Evolutionary conservation across 2,888 invertebrate species (phyloP).

Genomic region (Chalcis sispes): DNA sequence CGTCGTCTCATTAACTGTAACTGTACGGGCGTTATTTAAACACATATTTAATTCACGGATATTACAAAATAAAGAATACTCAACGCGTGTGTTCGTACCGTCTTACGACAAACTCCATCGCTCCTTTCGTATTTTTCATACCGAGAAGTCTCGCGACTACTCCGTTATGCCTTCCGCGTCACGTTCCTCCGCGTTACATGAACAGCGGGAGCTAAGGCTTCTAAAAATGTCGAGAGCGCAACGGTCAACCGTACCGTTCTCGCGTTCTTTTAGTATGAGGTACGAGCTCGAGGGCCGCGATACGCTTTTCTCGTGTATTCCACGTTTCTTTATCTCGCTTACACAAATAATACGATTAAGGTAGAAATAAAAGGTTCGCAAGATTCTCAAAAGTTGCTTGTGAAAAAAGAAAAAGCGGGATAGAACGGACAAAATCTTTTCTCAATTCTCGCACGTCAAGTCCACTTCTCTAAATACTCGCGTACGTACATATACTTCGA

Average conservation of each 20-base stretch:
- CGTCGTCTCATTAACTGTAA: neutral
- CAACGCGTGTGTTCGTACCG: neutral
- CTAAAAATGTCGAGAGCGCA: too few relatives aligned
- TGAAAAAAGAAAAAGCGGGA: too few relatives aligned
- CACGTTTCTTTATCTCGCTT: constrained; percentile 13
- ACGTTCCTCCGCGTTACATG: constrained; percentile 40
- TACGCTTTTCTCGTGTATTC: constrained; percentile 25
- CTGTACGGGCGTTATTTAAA: neutral
- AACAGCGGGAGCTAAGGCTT: neutral
- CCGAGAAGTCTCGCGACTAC: constrained; percentile 20
- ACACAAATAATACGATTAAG: neutral
- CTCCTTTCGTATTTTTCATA: constrained; percentile 26
- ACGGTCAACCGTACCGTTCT: too few relatives aligned
- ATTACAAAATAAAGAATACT: neutral
- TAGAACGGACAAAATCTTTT: neutral
- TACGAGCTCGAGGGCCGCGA: constrained; percentile 23
- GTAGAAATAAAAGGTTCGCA: neutral
- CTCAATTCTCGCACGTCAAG: neutral
- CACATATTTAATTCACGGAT: neutral
- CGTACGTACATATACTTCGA: neutral
- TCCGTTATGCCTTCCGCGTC: constrained; percentile 45
- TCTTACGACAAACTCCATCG: neutral
- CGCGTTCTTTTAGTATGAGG: too few relatives aligned
- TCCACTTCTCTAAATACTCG: too few relatives aligned
- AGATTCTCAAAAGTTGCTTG: constrained; percentile 47